Evolutionary conservation across 2,797 vertebrate genomes (phyloP).

Genomic region (Chelmon rostratus): DNA sequence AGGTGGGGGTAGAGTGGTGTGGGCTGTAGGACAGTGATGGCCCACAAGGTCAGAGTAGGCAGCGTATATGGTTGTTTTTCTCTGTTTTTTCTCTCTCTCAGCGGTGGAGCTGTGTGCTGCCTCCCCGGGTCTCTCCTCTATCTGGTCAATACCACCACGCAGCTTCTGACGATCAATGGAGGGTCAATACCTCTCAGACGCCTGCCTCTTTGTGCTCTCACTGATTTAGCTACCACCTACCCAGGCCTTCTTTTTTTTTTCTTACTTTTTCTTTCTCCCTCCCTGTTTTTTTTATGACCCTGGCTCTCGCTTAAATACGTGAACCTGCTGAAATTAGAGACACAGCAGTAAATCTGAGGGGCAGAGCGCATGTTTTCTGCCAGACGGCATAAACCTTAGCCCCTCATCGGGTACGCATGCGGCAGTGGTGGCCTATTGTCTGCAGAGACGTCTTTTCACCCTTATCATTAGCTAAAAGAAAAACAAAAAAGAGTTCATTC

Average conservation of each 20-base stretch:
- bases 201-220: conserved; percentile 88
- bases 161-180: conserved; percentile 87
- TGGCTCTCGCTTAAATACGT: conserved; percentile 82
- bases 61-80: conserved; percentile 84
- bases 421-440: conserved; percentile 36
- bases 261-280: conserved; percentile 55
- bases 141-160: conserved; percentile 89
- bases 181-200: conserved; percentile 91
- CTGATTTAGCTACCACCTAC: conserved; percentile 89
- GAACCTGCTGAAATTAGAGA: conserved; percentile 82
- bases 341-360: conserved; percentile 80
- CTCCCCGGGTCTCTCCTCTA: conserved; percentile 86
- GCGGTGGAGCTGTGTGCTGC: conserved; percentile 81
- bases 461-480: conserved; percentile 14
- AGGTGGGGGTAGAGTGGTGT: conserved; percentile 75
- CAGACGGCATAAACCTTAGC: conserved; percentile 70
- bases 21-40: conserved; percentile 79
- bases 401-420: conserved; percentile 51
- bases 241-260: conserved; percentile 71
- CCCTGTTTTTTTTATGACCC: conserved; percentile 77
- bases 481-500: conserved; percentile 23
- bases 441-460: conserved; percentile 19
- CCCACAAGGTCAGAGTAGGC: conserved; percentile 85
- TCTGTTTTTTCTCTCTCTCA: conserved; percentile 74
- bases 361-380: conserved; percentile 59